Evolutionary conservation across 2,888 invertebrate genomes (phyloP).

Genomic region (Entomobrya proxima): DNA sequence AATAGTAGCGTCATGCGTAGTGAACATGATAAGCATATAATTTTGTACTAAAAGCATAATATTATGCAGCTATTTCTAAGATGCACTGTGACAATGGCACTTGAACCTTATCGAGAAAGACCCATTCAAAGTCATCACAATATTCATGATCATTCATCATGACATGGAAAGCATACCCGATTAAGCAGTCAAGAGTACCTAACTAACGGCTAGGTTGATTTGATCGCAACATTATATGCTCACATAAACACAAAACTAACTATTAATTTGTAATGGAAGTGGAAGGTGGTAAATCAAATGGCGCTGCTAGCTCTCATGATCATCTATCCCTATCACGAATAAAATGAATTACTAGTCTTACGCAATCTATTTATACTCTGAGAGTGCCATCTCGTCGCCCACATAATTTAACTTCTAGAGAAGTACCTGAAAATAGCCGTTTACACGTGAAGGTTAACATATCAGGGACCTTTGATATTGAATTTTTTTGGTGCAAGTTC

Average conservation of each 20-base stretch:
- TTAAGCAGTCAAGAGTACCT: not conserved
- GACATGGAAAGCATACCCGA: not conserved
- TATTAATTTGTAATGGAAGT: not conserved
- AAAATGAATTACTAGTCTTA: not conserved
- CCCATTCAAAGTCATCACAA: too few species aligned
- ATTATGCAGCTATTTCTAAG: not conserved
- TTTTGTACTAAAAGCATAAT: too few species aligned
- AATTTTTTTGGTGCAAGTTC: slow-evolving; percentile 10
- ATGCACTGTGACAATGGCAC: not conserved
- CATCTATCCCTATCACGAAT: not conserved
- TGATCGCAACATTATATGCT: not conserved
- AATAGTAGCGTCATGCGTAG: too few species aligned
- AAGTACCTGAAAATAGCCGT: not conserved
- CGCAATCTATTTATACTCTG: not conserved
- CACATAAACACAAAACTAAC: not conserved
- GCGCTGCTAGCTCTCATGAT: not conserved
- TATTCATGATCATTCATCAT: too few species aligned
- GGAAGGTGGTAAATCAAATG: slow-evolving; percentile 29
- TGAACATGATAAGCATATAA: too few species aligned
- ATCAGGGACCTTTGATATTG: not conserved
- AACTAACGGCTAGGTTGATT: not conserved
- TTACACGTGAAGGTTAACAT: not conserved
- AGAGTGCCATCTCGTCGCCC: not conserved
- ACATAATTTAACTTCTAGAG: too few species aligned
- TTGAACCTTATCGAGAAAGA: slow-evolving; percentile 24